Conservation (phyloP, 2,797 vertebrate species). For the Apogon talboti region DNA sequence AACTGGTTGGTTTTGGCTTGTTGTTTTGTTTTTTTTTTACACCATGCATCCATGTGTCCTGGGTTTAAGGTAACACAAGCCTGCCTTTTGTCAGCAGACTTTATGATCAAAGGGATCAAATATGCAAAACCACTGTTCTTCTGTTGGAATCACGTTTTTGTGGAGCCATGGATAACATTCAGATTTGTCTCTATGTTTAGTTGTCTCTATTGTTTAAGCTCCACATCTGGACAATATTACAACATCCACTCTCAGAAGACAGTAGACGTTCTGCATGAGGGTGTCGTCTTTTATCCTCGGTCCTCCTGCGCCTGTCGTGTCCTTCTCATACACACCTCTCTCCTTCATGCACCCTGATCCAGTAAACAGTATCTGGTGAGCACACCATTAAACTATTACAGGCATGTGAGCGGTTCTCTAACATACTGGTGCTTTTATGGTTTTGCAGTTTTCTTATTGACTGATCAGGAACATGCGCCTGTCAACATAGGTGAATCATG, state of each 20-base stretch:
- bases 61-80: no score
- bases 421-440: background rate
- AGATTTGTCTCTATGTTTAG: background rate
- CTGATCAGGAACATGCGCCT: background rate
- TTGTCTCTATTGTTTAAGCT: background rate
- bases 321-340: background rate
- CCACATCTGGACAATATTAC: background rate
- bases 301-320: slow-evolving; percentile 1
- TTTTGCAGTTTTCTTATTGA: slow-evolving; percentile 3
- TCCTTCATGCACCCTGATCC: background rate
- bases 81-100: no score
- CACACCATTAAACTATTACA: slow-evolving; percentile 1
- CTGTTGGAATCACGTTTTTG: background rate
- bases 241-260: background rate
- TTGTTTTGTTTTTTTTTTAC: no score
- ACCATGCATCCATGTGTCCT: no score
- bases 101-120: background rate
- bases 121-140: slow-evolving; percentile 11
- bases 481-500: background rate
- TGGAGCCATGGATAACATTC: background rate
- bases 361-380: background rate
- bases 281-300: slow-evolving; percentile 7
- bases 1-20: no score
- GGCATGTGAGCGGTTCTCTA: background rate
- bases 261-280: slow-evolving; percentile 26